Evolutionary conservation across 1,140 invertebrate genomes (phyloP).

Genomic region (Penaeus japonicus): DNA sequence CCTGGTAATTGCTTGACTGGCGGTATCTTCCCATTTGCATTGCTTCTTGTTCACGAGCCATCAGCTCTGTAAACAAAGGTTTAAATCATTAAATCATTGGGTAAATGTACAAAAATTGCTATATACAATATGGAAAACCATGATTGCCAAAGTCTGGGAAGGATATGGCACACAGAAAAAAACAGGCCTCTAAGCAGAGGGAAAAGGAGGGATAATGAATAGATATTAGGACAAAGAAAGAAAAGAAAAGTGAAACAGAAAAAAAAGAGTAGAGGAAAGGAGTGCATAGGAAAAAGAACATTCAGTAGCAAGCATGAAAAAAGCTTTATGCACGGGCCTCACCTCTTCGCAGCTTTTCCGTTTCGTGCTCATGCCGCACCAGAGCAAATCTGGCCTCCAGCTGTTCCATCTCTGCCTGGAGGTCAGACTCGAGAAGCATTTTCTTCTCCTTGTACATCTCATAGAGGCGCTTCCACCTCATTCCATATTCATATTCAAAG

Average conservation of each 20-base stretch:
- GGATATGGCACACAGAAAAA: too few relatives aligned
- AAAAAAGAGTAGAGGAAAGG: too few relatives aligned
- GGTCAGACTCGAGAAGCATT: constrained; percentile 50
- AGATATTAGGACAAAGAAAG: too few relatives aligned
- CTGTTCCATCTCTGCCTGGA: constrained; percentile 51
- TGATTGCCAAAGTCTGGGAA: too few relatives aligned
- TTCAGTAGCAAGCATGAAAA: neutral
- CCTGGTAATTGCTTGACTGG: too few relatives aligned
- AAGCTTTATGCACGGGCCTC: neutral
- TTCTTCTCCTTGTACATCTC: constrained; percentile 58
- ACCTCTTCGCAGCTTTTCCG: constrained; percentile 55
- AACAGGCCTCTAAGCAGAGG: too few relatives aligned
- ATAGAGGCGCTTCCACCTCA: constrained; percentile 57
- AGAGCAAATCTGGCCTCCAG: constrained; percentile 52
- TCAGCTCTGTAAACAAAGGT: neutral
- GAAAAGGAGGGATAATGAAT: too few relatives aligned
- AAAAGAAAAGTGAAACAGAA: too few relatives aligned
- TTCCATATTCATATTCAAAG: constrained; percentile 56
- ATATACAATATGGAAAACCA: too few relatives aligned
- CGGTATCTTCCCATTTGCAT: neutral
- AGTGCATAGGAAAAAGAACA: too few relatives aligned
- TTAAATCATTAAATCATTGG: too few relatives aligned
- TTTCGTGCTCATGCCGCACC: constrained; percentile 51
- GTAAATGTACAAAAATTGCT: too few relatives aligned
- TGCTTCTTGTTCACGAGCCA: neutral